These are phyloP conservation scores for Slavum lentiscoides DNA, from an alignment of 2,888 invertebrate genomes.

Conservation along the genomic window DNA sequence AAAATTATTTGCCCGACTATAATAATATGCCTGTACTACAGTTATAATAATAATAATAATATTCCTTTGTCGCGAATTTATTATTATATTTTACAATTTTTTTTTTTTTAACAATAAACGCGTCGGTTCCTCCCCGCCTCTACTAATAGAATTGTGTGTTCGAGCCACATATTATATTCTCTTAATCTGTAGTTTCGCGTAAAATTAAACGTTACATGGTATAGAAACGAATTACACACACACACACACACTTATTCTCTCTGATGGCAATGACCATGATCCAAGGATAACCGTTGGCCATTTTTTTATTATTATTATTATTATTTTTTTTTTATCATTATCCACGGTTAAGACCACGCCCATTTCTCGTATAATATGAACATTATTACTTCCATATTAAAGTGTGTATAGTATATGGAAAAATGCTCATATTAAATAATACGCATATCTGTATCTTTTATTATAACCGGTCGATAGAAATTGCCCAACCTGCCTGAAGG, in stretches of 20 bases:
- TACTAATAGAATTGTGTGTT: neutral
- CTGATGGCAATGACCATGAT: conserved; percentile 47
- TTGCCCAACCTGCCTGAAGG: conserved; percentile 36
- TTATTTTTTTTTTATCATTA: conserved; percentile 36
- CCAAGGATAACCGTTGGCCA: conserved; percentile 49
- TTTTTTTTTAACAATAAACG: no score
- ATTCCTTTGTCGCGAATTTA: no score
- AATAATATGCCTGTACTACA: neutral
- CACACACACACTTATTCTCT: neutral
- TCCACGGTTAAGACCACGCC: conserved; percentile 32
- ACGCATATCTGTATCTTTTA: conserved; percentile 17
- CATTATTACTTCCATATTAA: conserved; percentile 14
- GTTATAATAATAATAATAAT: neutral
- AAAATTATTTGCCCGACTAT: neutral
- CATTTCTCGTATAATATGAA: conserved; percentile 36
- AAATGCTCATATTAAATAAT: conserved; percentile 28
- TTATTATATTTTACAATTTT: no score
- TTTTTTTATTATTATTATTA: conserved; percentile 41
- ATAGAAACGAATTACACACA: neutral
- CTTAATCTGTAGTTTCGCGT: conserved; percentile 4
- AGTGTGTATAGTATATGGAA: conserved; percentile 12
- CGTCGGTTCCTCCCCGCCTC: no score
- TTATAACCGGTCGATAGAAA: conserved; percentile 33
- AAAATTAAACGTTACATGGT: conserved; percentile 12
- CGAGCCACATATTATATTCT: neutral